Conservation (phyloP, 35 echinoderm and acorn worm species). For the Amphiura filiformis region DNA sequence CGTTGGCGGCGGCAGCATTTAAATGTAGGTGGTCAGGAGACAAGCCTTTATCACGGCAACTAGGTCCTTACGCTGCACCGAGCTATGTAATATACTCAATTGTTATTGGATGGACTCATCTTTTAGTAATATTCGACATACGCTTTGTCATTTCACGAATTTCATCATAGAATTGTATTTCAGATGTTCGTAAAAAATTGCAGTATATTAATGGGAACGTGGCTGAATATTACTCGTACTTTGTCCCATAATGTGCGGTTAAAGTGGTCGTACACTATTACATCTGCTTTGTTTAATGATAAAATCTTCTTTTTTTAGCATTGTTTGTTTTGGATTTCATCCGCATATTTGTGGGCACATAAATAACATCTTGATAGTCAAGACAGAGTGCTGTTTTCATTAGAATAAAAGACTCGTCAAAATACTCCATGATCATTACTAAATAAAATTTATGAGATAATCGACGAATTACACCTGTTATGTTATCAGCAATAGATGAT, state of each 20-base stretch:
- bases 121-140: neutral
- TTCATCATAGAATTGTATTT: neutral
- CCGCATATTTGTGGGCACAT: slow-evolving; percentile 41
- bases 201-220: neutral
- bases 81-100: too few species aligned
- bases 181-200: neutral
- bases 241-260: slow-evolving; percentile 52
- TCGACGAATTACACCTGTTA: slow-evolving; percentile 2
- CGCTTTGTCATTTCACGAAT: neutral
- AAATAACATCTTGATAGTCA: slow-evolving; percentile 70
- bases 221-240: neutral
- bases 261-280: slow-evolving; percentile 42
- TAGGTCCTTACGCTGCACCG: too few species aligned
- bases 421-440: slow-evolving; percentile 69
- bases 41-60: too few species aligned
- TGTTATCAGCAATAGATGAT: neutral
- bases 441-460: slow-evolving; percentile 62
- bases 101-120: too few species aligned
- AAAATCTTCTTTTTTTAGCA: slow-evolving; percentile 3
- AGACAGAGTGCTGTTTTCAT: slow-evolving; percentile 64
- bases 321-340: neutral
- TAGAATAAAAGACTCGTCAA: slow-evolving; percentile 60
- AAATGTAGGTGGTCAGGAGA: too few species aligned
- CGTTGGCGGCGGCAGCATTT: too few species aligned
- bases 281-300: slow-evolving; percentile 31